Evolutionary conservation across 2,888 invertebrate species (phyloP).

Genomic region (Mythimna pallens): DNA sequence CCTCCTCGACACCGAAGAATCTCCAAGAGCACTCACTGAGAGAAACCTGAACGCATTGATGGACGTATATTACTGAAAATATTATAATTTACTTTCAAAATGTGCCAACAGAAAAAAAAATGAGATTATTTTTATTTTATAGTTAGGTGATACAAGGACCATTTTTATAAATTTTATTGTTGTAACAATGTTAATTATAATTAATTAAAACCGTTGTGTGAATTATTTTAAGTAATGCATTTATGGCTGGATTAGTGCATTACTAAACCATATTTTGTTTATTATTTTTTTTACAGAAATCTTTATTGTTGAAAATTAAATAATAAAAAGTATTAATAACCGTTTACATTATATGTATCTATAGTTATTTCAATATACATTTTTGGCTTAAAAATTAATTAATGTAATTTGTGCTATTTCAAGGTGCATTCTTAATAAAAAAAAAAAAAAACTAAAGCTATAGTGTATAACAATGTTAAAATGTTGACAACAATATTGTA

Average conservation of each 20-base stretch:
- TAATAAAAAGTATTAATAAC: slow-evolving; percentile 12
- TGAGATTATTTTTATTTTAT: slow-evolving; percentile 57
- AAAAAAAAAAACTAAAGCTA: slow-evolving; percentile 36
- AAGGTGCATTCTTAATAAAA: slow-evolving; percentile 42
- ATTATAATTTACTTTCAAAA: slow-evolving; percentile 24
- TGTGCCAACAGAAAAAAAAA: slow-evolving; percentile 65
- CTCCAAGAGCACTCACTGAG: slow-evolving; percentile 79
- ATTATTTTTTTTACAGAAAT: background rate
- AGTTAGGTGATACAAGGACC: slow-evolving; percentile 64
- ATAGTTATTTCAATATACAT: slow-evolving; percentile 26
- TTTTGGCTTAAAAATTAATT: slow-evolving; percentile 39
- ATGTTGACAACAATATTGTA: slow-evolving; percentile 77
- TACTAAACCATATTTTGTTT: slow-evolving; percentile 38
- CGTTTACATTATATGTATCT: slow-evolving; percentile 16
- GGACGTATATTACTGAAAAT: slow-evolving; percentile 80
- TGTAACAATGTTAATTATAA: slow-evolving; percentile 51
- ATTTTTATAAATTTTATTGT: slow-evolving; percentile 63
- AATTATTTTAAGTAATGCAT: slow-evolving; percentile 69
- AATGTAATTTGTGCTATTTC: slow-evolving; percentile 50
- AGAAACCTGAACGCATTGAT: slow-evolving; percentile 77
- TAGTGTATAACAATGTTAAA: slow-evolving; percentile 64
- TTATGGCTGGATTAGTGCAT: slow-evolving; percentile 78
- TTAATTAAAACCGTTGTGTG: slow-evolving; percentile 40
- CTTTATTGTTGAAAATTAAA: background rate
- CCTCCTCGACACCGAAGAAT: slow-evolving; percentile 78